A percentile compares a stretch with the other conserved stretches of the same genome.
Conservation (phyloP, 2,888 invertebrate species). For the Agrotis clavis region DNA sequence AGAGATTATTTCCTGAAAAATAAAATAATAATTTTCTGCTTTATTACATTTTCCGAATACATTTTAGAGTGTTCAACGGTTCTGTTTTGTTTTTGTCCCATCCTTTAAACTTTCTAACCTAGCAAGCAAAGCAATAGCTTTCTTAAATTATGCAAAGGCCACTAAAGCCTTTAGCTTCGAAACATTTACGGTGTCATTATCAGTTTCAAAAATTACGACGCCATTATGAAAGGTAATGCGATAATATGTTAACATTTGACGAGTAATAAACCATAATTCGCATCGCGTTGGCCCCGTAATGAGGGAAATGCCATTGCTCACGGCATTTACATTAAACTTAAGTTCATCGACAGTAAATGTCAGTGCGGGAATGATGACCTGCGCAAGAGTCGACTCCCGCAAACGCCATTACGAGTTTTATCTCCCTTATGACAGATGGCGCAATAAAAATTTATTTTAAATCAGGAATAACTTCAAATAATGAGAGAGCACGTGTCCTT, state of each 20-base stretch:
- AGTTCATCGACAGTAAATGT: constrained; percentile 87
- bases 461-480: constrained; percentile 85
- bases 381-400: constrained; percentile 80
- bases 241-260: constrained; percentile 80
- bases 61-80: neutral
- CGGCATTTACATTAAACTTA: constrained; percentile 83
- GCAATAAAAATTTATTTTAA: constrained; percentile 90
- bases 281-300: constrained; percentile 74
- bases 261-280: constrained; percentile 81
- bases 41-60: neutral
- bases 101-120: constrained; percentile 48
- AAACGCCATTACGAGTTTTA: constrained; percentile 84
- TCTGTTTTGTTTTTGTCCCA: neutral
- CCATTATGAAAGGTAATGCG: constrained; percentile 67
- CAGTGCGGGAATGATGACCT: constrained; percentile 78
- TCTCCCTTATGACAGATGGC: constrained; percentile 88
- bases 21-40: neutral
- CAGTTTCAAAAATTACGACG: constrained; percentile 67
- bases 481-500: constrained; percentile 88
- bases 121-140: constrained; percentile 33
- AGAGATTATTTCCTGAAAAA: constrained; percentile 6
- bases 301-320: constrained; percentile 80
- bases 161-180: constrained; percentile 40
- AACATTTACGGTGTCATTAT: constrained; percentile 53
- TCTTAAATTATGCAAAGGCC: constrained; percentile 32